Evolutionary conservation across 2,888 invertebrate species (phyloP), one percentile per base, ranked within the genome.

Genomic region (Dynastes hyllus): DNA sequence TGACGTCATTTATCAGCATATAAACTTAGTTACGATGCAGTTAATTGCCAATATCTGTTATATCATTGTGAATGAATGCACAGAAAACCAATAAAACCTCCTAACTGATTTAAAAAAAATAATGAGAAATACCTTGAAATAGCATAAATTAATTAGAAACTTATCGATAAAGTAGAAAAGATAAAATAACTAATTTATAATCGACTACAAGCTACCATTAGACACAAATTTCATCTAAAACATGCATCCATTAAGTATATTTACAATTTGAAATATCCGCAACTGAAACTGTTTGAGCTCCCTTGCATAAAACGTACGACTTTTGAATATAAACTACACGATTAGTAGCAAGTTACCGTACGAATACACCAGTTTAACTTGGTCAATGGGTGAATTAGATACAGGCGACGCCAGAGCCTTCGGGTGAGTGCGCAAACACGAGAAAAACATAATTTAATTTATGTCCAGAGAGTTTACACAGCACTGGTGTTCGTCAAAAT

Each of bases 351-450:
- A 73, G 37, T 55, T 73, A 73, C 58, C 22, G 55, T 73, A 73
- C 16, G 27, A 58, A 40, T 37, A 58, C 16, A 73, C 58, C 71
- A 73, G 40, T 55, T 73, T 32, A 55, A 58, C 71, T 32, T 73
- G 58, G 71, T 55, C 71, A 73, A 73, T 73, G 58, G 58, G 55
- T 69, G 50, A 58, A 73, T 73, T 73, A 73, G 16, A 58, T 73
- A 58, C 58, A 37, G 71, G 22, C 55, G 58, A 37, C 32, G 37
- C 37, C 29, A 40, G 37, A 58, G 16, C 71, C 40, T 73, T 73
- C 71, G 9, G 58, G 22, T 40, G 13, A 73, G 37, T 37, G 71
- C 27, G 11, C 50, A 61, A 61, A 69, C 37, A 66, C 37, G 40
- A 66, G 16, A 66, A 66, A 66, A 66, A 66, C 66, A 50, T 9